Evolutionary conservation across 2,888 invertebrate genomes (phyloP).

Genomic region (Dascillus cervinus): DNA sequence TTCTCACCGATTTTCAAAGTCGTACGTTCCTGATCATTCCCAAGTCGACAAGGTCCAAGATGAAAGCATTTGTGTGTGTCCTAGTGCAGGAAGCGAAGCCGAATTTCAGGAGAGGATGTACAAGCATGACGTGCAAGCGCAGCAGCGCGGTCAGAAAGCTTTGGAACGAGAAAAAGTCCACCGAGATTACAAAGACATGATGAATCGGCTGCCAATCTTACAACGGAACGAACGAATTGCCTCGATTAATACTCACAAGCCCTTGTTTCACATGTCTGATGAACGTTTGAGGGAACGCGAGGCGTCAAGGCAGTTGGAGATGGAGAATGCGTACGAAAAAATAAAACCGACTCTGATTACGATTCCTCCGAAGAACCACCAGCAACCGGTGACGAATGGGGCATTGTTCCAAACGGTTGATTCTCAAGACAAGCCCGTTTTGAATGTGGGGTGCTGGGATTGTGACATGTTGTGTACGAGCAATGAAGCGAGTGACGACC

Average conservation of each 20-base stretch:
- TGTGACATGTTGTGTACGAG: conserved; percentile 2
- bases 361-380: conserved; percentile 25
- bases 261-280: conserved; percentile 40
- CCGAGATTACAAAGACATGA: conserved; percentile 44
- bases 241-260: conserved; percentile 31
- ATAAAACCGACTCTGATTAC: conserved; percentile 32
- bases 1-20: conserved; percentile 40
- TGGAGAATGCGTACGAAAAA: conserved; percentile 48
- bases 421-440: conserved; percentile 8
- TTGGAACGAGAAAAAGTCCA: conserved; percentile 45
- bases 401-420: conserved; percentile 15
- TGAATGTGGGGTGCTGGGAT: conserved; percentile 22
- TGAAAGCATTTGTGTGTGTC: conserved; percentile 26
- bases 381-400: neutral
- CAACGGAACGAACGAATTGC: conserved; percentile 37
- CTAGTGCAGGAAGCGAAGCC: conserved; percentile 23
- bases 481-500: neutral
- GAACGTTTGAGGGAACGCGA: conserved; percentile 41
- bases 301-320: conserved; percentile 42
- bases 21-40: conserved; percentile 31
- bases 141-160: conserved; percentile 43
- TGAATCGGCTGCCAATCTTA: conserved; percentile 41
- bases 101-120: conserved; percentile 27
- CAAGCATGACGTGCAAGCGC: conserved; percentile 32
- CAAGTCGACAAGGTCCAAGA: conserved; percentile 34